Base-by-base conservation (phyloP, 2,797 vertebrate genomes). In the Rhinoraja longicauda region DNA sequence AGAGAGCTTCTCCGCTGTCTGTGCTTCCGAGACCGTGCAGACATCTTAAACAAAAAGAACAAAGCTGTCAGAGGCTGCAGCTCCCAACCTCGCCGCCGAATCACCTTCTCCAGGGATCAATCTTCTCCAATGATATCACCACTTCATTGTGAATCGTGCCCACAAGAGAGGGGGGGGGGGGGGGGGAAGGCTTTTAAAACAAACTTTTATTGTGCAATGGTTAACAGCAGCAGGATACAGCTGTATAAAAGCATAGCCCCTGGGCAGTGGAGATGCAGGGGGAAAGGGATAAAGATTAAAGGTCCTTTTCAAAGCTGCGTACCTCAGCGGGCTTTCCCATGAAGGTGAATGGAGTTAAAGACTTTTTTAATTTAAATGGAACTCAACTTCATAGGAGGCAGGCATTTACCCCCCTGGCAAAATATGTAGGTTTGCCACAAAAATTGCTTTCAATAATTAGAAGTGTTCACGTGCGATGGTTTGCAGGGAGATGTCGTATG, bases 361-460 rank as follows among this genome's bases (percentile, higher is more conserved):
- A 36, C n/a, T 84, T 88, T 62, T 26, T 2, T 64, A 88, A 53
- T 88, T 88, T 67, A 67, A 64, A 17, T 62, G 64, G 84, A n/a
- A 67, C 59, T 88, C 59, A 67, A 67, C 59, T 88, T 88, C 84
- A 88, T 29, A 88, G 84, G 59, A 88, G 84, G 67, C 59, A 67
- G 84, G n/a, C 7, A 64, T 32, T 67, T 67, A 64, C n/a, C 84
- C 86, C 86, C 59, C 67, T 21, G 8, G 59, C 29, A 32, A 59
- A 64, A 64, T 36, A 88, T 21, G 29, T 19, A 67, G 59, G n/a
- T 36, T 88, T 19, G n/a, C 13, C n/a, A 36, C n/a, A 88, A 36
- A 3, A 67, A 21, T 32, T 88, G n/a, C n/a, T 64, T 36, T 67
- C 12, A 19, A 19, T 32, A 36, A 67, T 88, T 88, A 10, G 15